Conservation (phyloP, 2,888 invertebrate species). For the Antheraea yamamai region DNA sequence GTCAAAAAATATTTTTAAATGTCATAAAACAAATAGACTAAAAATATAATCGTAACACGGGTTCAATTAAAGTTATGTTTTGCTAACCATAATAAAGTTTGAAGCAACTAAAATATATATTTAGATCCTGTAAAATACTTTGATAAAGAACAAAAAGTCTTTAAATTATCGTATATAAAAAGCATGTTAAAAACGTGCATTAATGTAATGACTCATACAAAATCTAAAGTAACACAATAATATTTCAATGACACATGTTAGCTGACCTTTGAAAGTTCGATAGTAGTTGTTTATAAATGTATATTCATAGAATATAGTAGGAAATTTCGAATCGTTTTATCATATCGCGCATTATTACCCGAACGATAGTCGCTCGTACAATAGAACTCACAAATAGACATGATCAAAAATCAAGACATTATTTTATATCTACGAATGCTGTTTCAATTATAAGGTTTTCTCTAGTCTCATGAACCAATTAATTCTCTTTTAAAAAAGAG, state of each 20-base stretch:
- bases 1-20: no score
- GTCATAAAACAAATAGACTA: background rate
- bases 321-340: background rate
- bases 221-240: background rate
- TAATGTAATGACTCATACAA: constrained; percentile 8
- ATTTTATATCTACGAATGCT: background rate
- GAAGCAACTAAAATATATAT: background rate
- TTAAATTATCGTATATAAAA: background rate
- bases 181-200: background rate
- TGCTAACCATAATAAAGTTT: no score
- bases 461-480: background rate
- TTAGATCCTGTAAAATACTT: background rate
- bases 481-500: background rate
- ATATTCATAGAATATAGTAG: background rate
- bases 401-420: no score
- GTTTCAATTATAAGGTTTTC: background rate
- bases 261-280: background rate
- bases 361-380: no score
- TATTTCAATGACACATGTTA: background rate
- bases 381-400: no score
- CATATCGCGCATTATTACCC: background rate
- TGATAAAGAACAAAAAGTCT: background rate
- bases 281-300: background rate
- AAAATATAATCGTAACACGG: background rate
- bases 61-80: no score